Evolutionary conservation across 2,113 vertebrate genomes (phyloP), one percentile per base, ranked within the genome.

Genomic region (Meriones unguiculatus): DNA sequence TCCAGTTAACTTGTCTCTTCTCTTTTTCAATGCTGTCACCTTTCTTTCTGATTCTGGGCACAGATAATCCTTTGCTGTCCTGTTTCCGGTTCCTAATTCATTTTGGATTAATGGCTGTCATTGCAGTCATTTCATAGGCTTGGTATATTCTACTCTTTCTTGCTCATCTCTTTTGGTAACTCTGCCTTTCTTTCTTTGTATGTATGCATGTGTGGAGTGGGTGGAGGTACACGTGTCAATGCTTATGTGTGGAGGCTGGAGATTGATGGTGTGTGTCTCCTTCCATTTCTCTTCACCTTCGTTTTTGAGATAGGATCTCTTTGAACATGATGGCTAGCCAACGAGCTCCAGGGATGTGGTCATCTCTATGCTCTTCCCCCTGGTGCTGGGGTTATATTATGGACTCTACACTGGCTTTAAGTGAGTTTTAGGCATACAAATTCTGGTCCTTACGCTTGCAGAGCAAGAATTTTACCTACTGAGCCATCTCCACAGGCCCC

Each of bases 191-290:
- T 84, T 62, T 64, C n/a, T 64, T 41, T 41, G 8, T 8, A 5
- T 41, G 14, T n/a, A 3, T 35, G 15, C 3, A 1, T 25, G 6
- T 82, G 57, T 59, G 35, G 35, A n/a, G 7, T 13, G 3, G 14
- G 3, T 4, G 4, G 13, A 62, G n/a, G n/a, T 64, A 0, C n/a
- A 41, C 15, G 3, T 41, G 7, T 6, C 8, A 11, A 62, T 41
- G 35, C 3, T 2, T 25, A 41, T 64, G n/a, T 64, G 24, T 41
- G 24, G 15, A 84, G 24, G 14, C n/a, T 59, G 9, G 24, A 41
- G 24, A 64, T 3, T 30, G 80, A 64, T 8, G 24, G 22, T 14
- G 38, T 64, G 24, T 38, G 35, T 15, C 57, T 62, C 17, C 18
- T 20, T 84, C 22, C 13, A 64, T 28, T 64, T 22, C 30, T 54